Evolutionary conservation across 2,113 vertebrate species (phyloP).

Genomic region (Nibea albiflora): DNA sequence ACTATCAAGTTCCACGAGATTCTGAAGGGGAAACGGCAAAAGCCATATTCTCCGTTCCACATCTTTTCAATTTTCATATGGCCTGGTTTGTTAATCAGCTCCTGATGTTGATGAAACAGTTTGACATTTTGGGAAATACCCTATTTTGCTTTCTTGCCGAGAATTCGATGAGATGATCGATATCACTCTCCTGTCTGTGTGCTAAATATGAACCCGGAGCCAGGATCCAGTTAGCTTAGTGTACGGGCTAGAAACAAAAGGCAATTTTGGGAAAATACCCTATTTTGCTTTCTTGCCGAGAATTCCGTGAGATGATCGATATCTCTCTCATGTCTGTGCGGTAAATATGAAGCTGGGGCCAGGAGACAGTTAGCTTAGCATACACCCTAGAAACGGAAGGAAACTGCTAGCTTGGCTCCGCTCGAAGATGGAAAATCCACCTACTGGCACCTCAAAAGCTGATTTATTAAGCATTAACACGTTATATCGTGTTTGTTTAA

Average conservation of each 20-base stretch:
- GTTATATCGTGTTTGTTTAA: background rate
- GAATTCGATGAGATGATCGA: slow-evolving; percentile 7
- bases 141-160: background rate
- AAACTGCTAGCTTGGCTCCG: background rate
- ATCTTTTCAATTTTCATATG: slow-evolving; percentile 43
- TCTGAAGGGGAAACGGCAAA: slow-evolving; percentile 34
- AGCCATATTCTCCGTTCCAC: slow-evolving; percentile 30
- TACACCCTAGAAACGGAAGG: background rate
- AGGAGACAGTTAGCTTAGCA: background rate
- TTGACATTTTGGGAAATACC: slow-evolving; percentile 19
- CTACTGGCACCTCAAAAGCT: background rate
- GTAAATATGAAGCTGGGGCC: background rate
- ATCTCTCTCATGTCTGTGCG: background rate
- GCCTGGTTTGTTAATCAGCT: slow-evolving; percentile 49
- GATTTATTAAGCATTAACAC: background rate
- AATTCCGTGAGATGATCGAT: slow-evolving; percentile 13
- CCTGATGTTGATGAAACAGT: slow-evolving; percentile 40
- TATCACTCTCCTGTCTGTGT: background rate
- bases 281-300: background rate
- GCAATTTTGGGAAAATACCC: slow-evolving; percentile 12
- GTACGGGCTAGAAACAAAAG: background rate
- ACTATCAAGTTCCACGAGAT: slow-evolving; percentile 56
- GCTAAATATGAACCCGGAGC: background rate
- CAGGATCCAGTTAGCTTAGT: background rate
- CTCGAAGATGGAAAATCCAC: background rate